Base-by-base conservation (phyloP, 2,888 invertebrate species). In the Acrobasis repandana region DNA sequence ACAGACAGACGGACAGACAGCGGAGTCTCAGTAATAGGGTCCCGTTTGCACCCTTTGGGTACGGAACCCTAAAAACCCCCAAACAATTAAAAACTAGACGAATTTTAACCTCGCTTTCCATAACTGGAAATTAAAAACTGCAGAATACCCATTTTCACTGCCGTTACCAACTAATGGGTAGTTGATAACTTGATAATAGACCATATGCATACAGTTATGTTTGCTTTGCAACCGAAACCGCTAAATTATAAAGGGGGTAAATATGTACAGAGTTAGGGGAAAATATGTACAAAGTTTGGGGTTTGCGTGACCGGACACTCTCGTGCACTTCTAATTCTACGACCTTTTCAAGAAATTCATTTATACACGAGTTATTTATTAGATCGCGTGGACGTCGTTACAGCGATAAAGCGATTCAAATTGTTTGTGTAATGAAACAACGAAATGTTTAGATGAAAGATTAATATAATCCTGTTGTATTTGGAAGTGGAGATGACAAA, bases 321-420 rank as follows among this genome's bases (percentile, higher is more conserved):
- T 86, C 81, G 86, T 87, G 82, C 85, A 88, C 84, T 85, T 83
- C 84, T 87, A 90, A 90, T 90, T 88, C 84, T 83, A 85, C 84
- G 88, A 85, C 89, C 88, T 90, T 90, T 91, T 90, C 85, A 86
- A 86, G 89, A 88, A 89, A 87, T 90, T 90, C 85, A 86, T 90
- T 89, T 85, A 77, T 74, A 79, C 75, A 71, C 70, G 70, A 76
- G 79, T 86, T 74, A 82, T 86, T 86, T 84, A 85, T 80, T 75
- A 75, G 78, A 74, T 86, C 80, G 87, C 85, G 86, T 86, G 85
- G 83, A 74, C 70, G 72, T 68, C 63, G 66, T 70, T 75, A 74
- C 75, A 69, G 66, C 76, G 72, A 79, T 79, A 76, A 79, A 80
- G 76, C 71, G 71, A 73, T 80, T 83, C 78, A 80, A 82, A 79